phyloP scores from a whole-genome alignment of 2,888 invertebrate species.

The Chironomus tentans region DNA sequence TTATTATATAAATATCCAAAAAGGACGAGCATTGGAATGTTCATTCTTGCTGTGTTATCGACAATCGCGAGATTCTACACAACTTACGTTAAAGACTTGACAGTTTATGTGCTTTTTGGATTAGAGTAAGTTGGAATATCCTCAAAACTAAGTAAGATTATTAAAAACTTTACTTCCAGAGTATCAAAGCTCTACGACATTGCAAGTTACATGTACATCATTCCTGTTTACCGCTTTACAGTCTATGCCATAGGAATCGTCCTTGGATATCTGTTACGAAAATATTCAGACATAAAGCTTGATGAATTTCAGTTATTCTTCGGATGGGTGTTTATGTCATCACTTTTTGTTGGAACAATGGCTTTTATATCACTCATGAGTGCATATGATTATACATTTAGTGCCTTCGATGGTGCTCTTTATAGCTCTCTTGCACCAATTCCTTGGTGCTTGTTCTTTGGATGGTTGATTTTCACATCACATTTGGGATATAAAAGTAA shows the following conservation, averaged over 20 bases:
- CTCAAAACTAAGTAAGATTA: background rate
- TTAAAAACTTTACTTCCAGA: constrained; percentile 39
- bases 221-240: constrained; percentile 55
- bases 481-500: constrained; percentile 53
- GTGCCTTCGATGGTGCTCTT: constrained; percentile 53
- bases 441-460: constrained; percentile 56
- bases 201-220: constrained; percentile 58
- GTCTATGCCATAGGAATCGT: constrained; percentile 60
- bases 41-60: constrained; percentile 45
- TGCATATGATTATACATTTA: constrained; percentile 50
- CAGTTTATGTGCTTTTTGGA: constrained; percentile 60
- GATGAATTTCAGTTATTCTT: constrained; percentile 40
- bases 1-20: constrained; percentile 53
- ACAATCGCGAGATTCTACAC: constrained; percentile 53
- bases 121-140: constrained; percentile 51
- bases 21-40: constrained; percentile 44
- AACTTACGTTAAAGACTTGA: constrained; percentile 49
- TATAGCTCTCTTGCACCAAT: constrained; percentile 64
- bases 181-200: constrained; percentile 56
- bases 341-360: constrained; percentile 47
- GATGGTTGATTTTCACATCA: constrained; percentile 55
- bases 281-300: constrained; percentile 42
- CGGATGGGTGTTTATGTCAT: constrained; percentile 48
- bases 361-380: constrained; percentile 57
- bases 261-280: constrained; percentile 50